These are phyloP conservation scores for Halcyon leucocephala DNA, from an alignment of 2,797 vertebrate genomes.

Conservation along the genomic window DNA sequence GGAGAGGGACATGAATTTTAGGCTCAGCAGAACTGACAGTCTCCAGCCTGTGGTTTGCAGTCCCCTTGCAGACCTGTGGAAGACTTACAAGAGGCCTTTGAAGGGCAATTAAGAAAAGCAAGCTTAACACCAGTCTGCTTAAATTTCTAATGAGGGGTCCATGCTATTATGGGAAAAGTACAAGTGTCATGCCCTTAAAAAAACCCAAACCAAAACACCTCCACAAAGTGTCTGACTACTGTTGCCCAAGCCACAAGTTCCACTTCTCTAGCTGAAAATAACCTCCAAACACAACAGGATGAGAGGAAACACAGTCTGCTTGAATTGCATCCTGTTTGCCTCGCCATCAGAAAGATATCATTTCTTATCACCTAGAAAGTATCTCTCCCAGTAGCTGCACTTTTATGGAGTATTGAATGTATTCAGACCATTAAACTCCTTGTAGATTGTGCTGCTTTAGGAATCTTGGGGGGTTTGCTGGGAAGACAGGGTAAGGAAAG, in stretches of 20 bases:
- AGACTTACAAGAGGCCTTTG: background rate
- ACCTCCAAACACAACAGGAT: background rate
- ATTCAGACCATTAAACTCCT: background rate
- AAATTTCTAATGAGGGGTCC: background rate
- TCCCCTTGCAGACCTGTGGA: background rate
- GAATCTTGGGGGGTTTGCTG: background rate
- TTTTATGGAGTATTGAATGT: background rate
- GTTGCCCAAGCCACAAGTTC: background rate
- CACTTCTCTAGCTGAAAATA: conserved; percentile 6
- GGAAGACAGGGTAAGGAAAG: background rate
- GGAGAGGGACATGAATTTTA: background rate
- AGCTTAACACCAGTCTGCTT: background rate
- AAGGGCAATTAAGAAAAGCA: background rate
- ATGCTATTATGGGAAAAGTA: background rate
- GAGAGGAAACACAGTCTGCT: conserved; percentile 10
- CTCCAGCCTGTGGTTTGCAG: background rate
- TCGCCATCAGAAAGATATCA: background rate
- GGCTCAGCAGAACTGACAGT: background rate
- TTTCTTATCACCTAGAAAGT: background rate
- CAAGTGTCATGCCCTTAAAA: background rate
- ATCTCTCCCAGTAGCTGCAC: background rate
- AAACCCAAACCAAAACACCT: background rate
- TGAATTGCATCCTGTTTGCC: conserved; percentile 31
- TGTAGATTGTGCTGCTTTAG: background rate
- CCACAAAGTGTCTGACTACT: background rate